Evolutionary conservation across 2,888 invertebrate genomes (phyloP).

Genomic region (Proisotoma minuta): DNA sequence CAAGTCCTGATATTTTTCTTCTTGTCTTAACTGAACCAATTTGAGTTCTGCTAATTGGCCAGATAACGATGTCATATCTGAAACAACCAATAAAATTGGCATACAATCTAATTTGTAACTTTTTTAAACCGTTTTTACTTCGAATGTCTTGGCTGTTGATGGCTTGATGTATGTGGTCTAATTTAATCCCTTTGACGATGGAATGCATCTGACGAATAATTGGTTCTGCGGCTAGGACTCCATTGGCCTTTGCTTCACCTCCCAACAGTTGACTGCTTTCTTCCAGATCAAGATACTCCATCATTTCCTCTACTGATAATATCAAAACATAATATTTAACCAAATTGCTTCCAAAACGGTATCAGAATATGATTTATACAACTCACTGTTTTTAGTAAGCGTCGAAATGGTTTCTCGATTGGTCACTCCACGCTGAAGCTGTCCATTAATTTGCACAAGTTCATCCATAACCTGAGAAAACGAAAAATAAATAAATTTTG

Average conservation of each 20-base stretch:
- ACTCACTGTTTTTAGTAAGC: slow-evolving; percentile 41
- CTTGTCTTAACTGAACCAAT: slow-evolving; percentile 41
- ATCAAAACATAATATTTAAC: slow-evolving; percentile 6
- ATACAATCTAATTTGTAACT: neutral
- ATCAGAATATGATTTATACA: neutral
- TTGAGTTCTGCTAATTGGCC: slow-evolving; percentile 40
- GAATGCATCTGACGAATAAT: slow-evolving; percentile 46
- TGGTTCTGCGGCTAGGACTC: slow-evolving; percentile 45
- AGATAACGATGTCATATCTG: slow-evolving; percentile 40
- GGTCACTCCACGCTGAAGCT: slow-evolving; percentile 42
- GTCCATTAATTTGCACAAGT: slow-evolving; percentile 44
- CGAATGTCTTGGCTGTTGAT: slow-evolving; percentile 44
- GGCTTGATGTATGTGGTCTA: slow-evolving; percentile 39
- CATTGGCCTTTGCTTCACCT: slow-evolving; percentile 46
- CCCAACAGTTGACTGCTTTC: slow-evolving; percentile 45
- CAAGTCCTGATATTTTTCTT: slow-evolving; percentile 31
- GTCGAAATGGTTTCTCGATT: slow-evolving; percentile 41
- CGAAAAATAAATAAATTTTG: neutral
- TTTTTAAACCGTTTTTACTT: slow-evolving; percentile 25
- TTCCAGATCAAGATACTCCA: slow-evolving; percentile 45
- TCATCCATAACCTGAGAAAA: slow-evolving; percentile 41
- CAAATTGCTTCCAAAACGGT: neutral
- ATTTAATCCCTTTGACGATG: slow-evolving; percentile 38
- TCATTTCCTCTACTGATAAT: slow-evolving; percentile 41
- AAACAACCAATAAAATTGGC: neutral